These are phyloP conservation scores for Drosophila algonquin DNA, from an alignment of 2,888 invertebrate genomes.

Conservation along the genomic window DNA sequence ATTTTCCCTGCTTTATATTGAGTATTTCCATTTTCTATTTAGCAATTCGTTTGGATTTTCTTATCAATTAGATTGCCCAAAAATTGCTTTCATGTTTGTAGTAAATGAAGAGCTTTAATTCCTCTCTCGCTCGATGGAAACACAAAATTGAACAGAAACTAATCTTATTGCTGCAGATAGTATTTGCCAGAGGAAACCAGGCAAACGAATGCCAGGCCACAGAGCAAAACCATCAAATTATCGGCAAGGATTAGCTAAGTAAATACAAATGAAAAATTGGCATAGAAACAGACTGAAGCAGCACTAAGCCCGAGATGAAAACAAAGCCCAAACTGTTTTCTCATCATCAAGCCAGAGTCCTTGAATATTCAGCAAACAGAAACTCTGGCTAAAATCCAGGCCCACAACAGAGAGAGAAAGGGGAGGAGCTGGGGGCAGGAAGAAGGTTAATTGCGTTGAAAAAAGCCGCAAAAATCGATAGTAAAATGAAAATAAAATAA, in stretches of 20 bases:
- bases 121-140: background rate
- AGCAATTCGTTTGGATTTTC: too few relatives aligned
- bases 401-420: slow-evolving; percentile 16
- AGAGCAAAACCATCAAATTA: slow-evolving; percentile 47
- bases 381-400: background rate
- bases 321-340: slow-evolving; percentile 19
- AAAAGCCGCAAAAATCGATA: slow-evolving; percentile 69
- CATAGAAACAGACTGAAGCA: background rate
- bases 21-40: background rate
- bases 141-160: slow-evolving; percentile 10
- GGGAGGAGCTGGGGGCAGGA: slow-evolving; percentile 17
- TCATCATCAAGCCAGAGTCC: background rate
- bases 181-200: background rate
- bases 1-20: background rate
- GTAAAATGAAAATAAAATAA: slow-evolving; percentile 57
- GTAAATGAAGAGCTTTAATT: background rate
- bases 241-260: slow-evolving; percentile 54
- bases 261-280: slow-evolving; percentile 55
- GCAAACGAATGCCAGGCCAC: slow-evolving; percentile 11
- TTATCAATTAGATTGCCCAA: too few relatives aligned
- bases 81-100: too few relatives aligned
- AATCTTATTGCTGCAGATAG: background rate
- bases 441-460: slow-evolving; percentile 63
- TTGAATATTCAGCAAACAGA: slow-evolving; percentile 3
- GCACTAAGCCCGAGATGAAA: slow-evolving; percentile 2